Evolutionary conservation across 2,113 vertebrate species (phyloP).

Genomic region (Hepsetus odoe): DNA sequence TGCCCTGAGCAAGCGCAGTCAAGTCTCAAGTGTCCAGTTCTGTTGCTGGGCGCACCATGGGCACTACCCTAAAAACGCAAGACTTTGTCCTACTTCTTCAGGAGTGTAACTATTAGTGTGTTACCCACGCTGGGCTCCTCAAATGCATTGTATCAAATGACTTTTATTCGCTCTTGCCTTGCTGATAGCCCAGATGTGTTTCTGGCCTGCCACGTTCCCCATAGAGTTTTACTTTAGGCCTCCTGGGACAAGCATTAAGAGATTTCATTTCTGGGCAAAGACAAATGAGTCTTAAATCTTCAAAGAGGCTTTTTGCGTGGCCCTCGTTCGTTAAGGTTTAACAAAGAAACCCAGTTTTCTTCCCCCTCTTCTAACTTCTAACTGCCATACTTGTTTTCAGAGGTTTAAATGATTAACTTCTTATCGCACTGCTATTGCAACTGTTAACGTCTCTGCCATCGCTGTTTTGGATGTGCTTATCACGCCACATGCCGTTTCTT

Average conservation of each 20-base stretch:
- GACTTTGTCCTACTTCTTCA: conserved; percentile 49
- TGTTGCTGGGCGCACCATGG: conserved; percentile 27
- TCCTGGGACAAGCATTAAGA: conserved; percentile 38
- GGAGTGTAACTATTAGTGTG: conserved; percentile 30
- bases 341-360: conserved; percentile 40
- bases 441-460: conserved; percentile 35
- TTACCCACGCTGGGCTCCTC: conserved; percentile 12
- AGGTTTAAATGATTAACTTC: conserved; percentile 71
- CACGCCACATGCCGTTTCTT: conserved; percentile 57
- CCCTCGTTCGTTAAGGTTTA: conserved; percentile 13
- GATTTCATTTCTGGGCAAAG: conserved; percentile 41
- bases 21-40: conserved; percentile 29
- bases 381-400: conserved; percentile 48
- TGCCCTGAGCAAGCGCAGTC: not conserved
- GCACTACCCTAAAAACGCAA: conserved; percentile 6
- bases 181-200: conserved; percentile 22
- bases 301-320: conserved; percentile 12
- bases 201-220: conserved; percentile 30
- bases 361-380: not conserved
- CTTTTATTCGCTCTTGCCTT: conserved; percentile 49
- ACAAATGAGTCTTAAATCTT: conserved; percentile 38
- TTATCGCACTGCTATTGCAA: conserved; percentile 62
- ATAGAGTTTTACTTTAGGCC: conserved; percentile 14
- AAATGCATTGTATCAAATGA: conserved; percentile 33
- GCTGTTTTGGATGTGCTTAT: conserved; percentile 62